Conservation (phyloP, 2,113 vertebrate genomes). For the Myotis yumanensis region DNA sequence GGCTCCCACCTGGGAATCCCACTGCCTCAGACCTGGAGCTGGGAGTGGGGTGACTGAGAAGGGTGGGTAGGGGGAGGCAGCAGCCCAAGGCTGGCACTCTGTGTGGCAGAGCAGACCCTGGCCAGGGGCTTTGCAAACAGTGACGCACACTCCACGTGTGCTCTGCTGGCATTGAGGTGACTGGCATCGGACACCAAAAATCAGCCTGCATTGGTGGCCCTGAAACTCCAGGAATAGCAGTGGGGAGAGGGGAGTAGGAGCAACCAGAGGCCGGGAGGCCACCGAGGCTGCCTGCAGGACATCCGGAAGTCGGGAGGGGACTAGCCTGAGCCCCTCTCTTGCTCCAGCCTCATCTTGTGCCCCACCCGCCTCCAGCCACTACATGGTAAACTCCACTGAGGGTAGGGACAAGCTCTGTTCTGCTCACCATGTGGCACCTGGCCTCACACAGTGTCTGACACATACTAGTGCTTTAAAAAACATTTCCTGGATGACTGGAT, state of each 20-base stretch:
- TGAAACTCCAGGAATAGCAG: background rate
- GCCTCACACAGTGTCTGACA: background rate
- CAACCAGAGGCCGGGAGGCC: background rate
- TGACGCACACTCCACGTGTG: too few species aligned
- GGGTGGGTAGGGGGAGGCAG: background rate
- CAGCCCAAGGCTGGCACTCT: background rate
- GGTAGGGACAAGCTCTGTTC: background rate
- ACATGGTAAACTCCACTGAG: background rate
- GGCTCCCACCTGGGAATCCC: background rate
- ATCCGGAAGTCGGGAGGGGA: too few species aligned
- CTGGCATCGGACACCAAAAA: background rate
- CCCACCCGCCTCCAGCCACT: background rate
- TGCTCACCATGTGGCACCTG: rapidly evolving
- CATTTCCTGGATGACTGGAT: background rate
- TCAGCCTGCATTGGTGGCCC: background rate
- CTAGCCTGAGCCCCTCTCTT: background rate
- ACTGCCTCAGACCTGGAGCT: background rate
- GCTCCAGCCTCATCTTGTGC: background rate
- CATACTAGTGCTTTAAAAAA: background rate
- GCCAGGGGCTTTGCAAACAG: background rate
- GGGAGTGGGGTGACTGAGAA: background rate
- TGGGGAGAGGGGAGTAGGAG: background rate
- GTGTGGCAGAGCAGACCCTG: background rate
- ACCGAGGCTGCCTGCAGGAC: background rate
- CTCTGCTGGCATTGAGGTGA: background rate